Evolutionary conservation across 2,888 invertebrate species (phyloP), one percentile per base, ranked within the genome.

Genomic region (Thysanoteuthis rhombus): DNA sequence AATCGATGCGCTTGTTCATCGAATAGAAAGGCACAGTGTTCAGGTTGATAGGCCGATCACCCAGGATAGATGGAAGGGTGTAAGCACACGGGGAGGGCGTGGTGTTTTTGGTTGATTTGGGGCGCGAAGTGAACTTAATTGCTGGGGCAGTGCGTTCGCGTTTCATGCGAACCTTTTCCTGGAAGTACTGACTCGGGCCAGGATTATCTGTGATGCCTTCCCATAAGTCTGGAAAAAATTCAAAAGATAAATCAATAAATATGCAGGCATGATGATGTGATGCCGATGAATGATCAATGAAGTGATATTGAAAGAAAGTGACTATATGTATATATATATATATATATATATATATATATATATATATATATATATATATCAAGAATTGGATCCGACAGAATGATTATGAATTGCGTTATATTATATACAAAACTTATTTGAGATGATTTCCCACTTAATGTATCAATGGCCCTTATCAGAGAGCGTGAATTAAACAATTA

Each of bases 141-240:
- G 93, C 58, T 47, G 93, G 93, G 38, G 93, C 93, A 6, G 52
- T 93, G 39, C 39, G n/a, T 38, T 93, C 93, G 10, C 93, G n/a
- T 32, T 58, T 39, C 1, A 47, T 47, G 36, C 52, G 47, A 19
- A 93, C 38, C 38, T 58, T 93, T 36, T 45, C 47, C 12, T n/a
- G 58, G 10, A 22, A 25, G 12, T 93, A 93, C 19, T 39, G 32
- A 36, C 38, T 47, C 25, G 93, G 93, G 25, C 45, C 93, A 16
- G 93, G 93, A 47, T n/a, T 93, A 22, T 58, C 47, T 47, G 16
- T 22, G 16, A 93, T 93, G 22, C 93, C 93, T 47, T 93, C 93
- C 52, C 47, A 93, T 39, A 93, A 93, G 39, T 58, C 93, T 58
- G 52, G 58, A 93, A 93, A 38, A 19, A 36, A 47, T n/a, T n/a